Base-by-base conservation (phyloP, 2,797 vertebrate genomes). In the Triplophysa bombifrons region DNA sequence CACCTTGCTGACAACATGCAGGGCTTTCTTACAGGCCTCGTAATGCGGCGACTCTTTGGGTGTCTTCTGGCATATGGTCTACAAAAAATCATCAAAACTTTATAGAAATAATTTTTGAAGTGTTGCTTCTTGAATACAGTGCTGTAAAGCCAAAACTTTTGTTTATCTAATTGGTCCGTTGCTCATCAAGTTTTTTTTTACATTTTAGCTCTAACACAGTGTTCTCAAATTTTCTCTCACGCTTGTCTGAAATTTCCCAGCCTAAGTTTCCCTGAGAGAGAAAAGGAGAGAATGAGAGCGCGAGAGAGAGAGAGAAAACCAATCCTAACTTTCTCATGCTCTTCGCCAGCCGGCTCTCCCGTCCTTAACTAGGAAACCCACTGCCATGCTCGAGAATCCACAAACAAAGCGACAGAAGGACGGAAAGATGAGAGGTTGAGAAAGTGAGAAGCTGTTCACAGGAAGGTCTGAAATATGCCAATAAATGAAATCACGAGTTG, bases 1-100 rank as follows among this genome's bases (percentile, higher is more conserved):
- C 85, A 99, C 98, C 96, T 98, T 99, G 93, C 96, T 97, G 73
- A 99, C 94, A 78, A 94, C 95, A 87, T 98, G 97, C 61, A 99
- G 90, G 76, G 96, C 95, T 74, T 85, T 94, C 85, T 95, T 98
- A 89, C 95, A 96, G 55, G 90, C 88, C 82, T 98, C 95, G 0
- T 96, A 96, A 78, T 92, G 94, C 0, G 87, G 81, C 0, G 94
- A 96, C 73, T 96, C 95, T 90, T 96, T 98, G 0, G 94, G 91
- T 0, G 96, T 98, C 90, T 99, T 99, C 90, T 99, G 98, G 85
- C 98, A 98, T 84, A 99, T 98, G 8, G 97, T 98, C 98, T 99
- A 91, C 30, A 93, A 93, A 84, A 17, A 83, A 63, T 44, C 3
- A 12, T 5, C 27, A 55, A 50, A 71, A 41, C 7, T 66, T 55